Percentiles rank a stretch among this genome's conserved stretches.
These are phyloP conservation scores for Genyomyrus donnyi DNA, from an alignment of 2,113 vertebrate species.

Conservation along the genomic window DNA sequence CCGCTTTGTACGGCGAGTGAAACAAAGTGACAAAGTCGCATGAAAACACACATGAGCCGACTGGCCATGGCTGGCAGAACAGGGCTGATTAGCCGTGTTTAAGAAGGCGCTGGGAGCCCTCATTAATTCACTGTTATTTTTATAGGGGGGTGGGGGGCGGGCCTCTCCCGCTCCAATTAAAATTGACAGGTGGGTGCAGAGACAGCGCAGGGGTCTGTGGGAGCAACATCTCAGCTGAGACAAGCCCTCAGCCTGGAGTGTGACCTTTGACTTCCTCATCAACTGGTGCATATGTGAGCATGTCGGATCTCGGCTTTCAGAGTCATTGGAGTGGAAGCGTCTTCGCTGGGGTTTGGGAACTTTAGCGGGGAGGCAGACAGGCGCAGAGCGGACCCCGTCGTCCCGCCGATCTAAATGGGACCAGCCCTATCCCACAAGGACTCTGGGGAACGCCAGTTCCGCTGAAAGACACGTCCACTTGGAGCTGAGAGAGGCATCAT, in stretches of 20 bases:
- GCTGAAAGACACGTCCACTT: not conserved
- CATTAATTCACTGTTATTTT: slow-evolving; percentile 70
- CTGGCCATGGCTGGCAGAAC: slow-evolving; percentile 41
- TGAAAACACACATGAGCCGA: slow-evolving; percentile 34
- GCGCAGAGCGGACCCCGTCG: not conserved
- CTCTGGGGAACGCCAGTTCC: not conserved
- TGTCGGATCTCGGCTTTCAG: not conserved
- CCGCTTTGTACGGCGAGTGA: slow-evolving; percentile 47
- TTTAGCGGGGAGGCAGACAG: not conserved
- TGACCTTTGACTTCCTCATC: not conserved
- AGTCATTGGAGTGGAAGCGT: not conserved
- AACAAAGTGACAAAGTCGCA: slow-evolving; percentile 42
- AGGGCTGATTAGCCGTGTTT: slow-evolving; percentile 56
- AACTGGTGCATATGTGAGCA: not conserved
- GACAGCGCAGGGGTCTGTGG: not conserved
- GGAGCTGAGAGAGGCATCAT: not conserved
- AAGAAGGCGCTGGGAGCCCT: slow-evolving; percentile 50
- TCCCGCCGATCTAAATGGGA: not conserved
- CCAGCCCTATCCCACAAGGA: not conserved
- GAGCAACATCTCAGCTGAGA: not conserved
- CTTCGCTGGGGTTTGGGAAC: not conserved
- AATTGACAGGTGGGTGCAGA: slow-evolving; percentile 46
- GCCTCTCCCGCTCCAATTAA: slow-evolving; percentile 59
- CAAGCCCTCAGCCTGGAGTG: not conserved
- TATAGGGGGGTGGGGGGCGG: slow-evolving; percentile 44